Conservation (phyloP, 2,797 vertebrate species). For the Cossypha polioptera region DNA sequence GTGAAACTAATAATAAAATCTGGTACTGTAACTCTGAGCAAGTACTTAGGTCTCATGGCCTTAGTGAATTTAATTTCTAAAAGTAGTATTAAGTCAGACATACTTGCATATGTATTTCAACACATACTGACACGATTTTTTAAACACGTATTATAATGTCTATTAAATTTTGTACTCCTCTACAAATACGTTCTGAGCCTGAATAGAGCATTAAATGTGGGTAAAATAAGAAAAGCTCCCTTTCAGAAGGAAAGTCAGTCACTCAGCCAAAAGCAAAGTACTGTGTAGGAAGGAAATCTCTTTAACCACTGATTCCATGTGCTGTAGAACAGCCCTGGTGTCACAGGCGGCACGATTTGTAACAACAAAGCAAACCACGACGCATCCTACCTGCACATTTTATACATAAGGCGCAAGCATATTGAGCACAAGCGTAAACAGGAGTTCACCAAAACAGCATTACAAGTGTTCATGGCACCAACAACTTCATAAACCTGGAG, state of each 20-base stretch:
- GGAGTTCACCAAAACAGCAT: not conserved
- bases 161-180: not conserved
- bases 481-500: not conserved
- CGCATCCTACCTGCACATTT: not conserved
- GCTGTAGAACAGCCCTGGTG: not conserved
- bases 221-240: not conserved
- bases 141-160: not conserved
- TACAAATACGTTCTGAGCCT: not conserved
- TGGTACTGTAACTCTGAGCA: not conserved
- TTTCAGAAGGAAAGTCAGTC: not conserved
- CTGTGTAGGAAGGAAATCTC: not conserved
- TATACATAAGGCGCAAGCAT: not conserved
- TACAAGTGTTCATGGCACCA: not conserved
- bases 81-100: not conserved
- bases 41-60: not conserved
- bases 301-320: not conserved
- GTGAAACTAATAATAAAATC: not conserved
- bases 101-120: not conserved
- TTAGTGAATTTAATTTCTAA: not conserved
- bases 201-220: not conserved
- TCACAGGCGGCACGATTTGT: fast-evolving
- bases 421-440: not conserved
- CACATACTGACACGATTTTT: not conserved
- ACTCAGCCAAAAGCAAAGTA: not conserved
- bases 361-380: not conserved